These are phyloP conservation scores for Rutilus rutilus DNA, from an alignment of 2,113 vertebrate genomes.

Conservation along the genomic window DNA sequence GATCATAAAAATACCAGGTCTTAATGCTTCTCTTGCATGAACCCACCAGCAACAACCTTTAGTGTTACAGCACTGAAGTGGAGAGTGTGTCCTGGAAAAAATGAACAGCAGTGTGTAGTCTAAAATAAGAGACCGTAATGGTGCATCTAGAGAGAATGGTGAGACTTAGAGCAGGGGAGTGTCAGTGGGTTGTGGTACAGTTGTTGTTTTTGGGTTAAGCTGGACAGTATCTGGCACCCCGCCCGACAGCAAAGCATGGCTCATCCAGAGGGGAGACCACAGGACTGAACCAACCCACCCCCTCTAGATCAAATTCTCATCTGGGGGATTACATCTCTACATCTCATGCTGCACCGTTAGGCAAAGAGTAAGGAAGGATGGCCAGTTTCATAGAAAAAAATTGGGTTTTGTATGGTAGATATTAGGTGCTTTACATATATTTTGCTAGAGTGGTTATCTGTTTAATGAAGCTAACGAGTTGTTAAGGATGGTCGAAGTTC, in stretches of 20 bases:
- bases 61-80: not conserved
- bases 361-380: not conserved
- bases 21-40: not conserved
- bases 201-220: conserved; percentile 42
- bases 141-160: not conserved
- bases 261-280: conserved; percentile 18
- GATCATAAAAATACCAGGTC: not conserved
- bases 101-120: conserved; percentile 24
- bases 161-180: conserved; percentile 32
- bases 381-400: not conserved
- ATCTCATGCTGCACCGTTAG: not conserved
- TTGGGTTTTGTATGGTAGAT: not conserved
- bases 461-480: not conserved
- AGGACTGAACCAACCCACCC: not conserved
- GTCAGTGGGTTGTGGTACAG: conserved; percentile 31
- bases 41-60: not conserved
- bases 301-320: conserved; percentile 10
- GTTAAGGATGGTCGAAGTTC: not conserved
- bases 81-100: conserved; percentile 14
- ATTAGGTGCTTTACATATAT: conserved; percentile 12
- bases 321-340: conserved; percentile 4
- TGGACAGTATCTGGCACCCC: conserved; percentile 30
- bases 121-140: not conserved
- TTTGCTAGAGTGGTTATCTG: not conserved
- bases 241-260: conserved; percentile 17